Base-by-base conservation (phyloP, 2,888 invertebrate genomes). In the Mythimna impura region DNA sequence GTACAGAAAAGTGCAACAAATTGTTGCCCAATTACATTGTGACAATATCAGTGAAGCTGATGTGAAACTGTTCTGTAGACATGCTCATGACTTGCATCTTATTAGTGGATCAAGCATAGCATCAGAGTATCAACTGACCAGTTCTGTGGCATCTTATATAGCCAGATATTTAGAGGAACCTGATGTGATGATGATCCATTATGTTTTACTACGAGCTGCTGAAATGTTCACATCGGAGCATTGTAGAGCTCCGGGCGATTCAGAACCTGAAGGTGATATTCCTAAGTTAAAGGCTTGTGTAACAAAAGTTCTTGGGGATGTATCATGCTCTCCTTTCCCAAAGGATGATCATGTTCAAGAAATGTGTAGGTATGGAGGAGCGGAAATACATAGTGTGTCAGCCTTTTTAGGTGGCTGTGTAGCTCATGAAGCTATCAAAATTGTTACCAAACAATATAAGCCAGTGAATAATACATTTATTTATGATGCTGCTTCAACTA, bases 261-360 rank as follows among this genome's bases (percentile, higher is more conserved):
- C 97, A 93, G 97, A 98, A 90, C 98, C 99, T 30, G 99, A 99
- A 94, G 97, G 98, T 52, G 99, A 99, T 90, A 98, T 99, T 81
- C 97, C 98, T 0, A 98, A 98, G 90, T 94, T 99, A 12, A 99
- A 99, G 96, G 97, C 96, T 66, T 97, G 97, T 86, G 96, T 97
- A 30, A 95, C 96, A 63, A 99, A 98, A 94, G 94, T 99, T 72
- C 94, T 99, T 0, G 97, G 97, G 78, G 99, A 99, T 93, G 98
- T 99, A 97, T 98, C 98, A 7, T 97, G 98, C 89, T 94, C 97
- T 69, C 97, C 97, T 25, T 97, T 98, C 54, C 97, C 98, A 57
- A 98, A 98, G 91, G 99, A 99, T 94, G 99, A 99, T 92, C 98
- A 98, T 89, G 97, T 99, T 47, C 99, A 99, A 93, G 99, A 99